Conservation (phyloP, 2,888 invertebrate species). For the Theristus sp. region DNA sequence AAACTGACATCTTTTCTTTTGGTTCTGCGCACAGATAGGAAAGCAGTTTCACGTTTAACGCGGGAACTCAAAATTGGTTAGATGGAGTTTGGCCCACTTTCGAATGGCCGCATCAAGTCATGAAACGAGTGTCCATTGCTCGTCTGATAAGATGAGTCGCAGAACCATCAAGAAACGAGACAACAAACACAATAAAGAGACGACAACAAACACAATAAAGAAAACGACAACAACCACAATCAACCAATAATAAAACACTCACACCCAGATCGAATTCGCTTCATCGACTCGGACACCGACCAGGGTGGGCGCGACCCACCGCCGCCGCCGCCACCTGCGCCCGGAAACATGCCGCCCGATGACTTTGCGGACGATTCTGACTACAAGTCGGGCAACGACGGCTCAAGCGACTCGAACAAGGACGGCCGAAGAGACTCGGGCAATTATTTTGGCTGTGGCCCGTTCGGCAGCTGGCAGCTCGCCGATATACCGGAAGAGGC, state of each 20-base stretch:
- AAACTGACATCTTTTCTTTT: no score
- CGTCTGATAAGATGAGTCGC: no score
- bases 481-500: not conserved
- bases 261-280: not conserved
- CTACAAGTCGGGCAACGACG: not conserved
- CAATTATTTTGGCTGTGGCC: not conserved
- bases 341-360: not conserved
- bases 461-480: not conserved
- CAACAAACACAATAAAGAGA: no score
- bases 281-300: constrained; percentile 7
- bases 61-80: no score
- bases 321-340: constrained; percentile 5
- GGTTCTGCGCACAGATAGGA: no score
- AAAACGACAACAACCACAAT: no score
- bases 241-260: not conserved
- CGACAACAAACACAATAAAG: no score
- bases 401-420: not conserved
- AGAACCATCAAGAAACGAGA: no score
- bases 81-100: no score
- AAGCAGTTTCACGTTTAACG: no score
- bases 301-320: constrained; percentile 12
- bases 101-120: no score
- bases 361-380: not conserved
- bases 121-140: no score
- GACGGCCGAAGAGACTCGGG: not conserved